Evolutionary conservation across 2,888 invertebrate genomes (phyloP), one percentile per base, ranked within the genome.

Genomic region (Melanostoma mellinum): DNA sequence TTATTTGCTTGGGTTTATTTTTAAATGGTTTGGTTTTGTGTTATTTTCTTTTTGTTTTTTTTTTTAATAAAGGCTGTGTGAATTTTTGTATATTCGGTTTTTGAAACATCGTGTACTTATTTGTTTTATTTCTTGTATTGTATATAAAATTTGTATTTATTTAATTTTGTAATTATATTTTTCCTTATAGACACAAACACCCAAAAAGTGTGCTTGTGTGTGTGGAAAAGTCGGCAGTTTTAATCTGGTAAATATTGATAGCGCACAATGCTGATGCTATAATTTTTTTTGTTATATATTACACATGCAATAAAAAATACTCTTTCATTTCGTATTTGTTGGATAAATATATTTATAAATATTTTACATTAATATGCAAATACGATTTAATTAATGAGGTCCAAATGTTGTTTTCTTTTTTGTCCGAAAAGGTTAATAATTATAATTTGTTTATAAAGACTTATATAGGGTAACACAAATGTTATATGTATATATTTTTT

Each of bases 361-460:
- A 84, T 68, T 80, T 73, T 80, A 65, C 76, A 80, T 69, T 20
- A 69, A 72, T 81, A 75, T 69, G 63, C 76, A 85, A 85, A 81
- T 73, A 80, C 42, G 56, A 60, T 81, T 85, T 85, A 73, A 77
- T 72, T 85, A 82, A 82, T 85, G 85, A 85, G 85, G 85, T 85
- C 82, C 85, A 82, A 85, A 85, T 82, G 85, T 85, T 85, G 85
- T 81, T 69, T 77, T 56, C 58, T 58, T 42, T 42, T 80, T 74
- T 74, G 78, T 74, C 73, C 78, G 82, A 78, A 82, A 82, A 73
- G 35, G 68, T 48, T 67, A n/a, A 56, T 65, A 56, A 38, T 58
- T 52, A 53, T 20, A 20, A 50, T 53, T 6, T 38, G 35, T 33
- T 55, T 48, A 44, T 53, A 10, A 76, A 52, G 8, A 33, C 42